phyloP scores from a whole-genome alignment of 2,888 invertebrate species.

The Dryococelus australis region DNA sequence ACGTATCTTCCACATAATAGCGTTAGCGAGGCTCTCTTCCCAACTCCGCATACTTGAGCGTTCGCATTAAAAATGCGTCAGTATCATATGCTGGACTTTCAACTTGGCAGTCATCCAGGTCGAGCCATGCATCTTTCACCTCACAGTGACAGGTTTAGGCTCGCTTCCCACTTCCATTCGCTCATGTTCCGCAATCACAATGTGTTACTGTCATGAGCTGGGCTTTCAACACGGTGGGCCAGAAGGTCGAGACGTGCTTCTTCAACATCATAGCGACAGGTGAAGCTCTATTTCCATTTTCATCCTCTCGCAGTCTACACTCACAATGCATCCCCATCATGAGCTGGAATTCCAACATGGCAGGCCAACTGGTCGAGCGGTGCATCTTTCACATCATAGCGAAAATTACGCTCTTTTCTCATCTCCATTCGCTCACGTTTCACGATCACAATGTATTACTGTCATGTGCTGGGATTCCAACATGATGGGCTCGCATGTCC shows the following conservation, averaged over 20 bases:
- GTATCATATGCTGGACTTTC: slow-evolving; percentile 78
- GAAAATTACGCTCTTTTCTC: slow-evolving; percentile 66
- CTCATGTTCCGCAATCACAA: no score
- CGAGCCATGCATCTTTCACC: slow-evolving; percentile 88
- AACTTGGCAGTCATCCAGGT: slow-evolving; percentile 68
- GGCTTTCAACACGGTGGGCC: slow-evolving; percentile 59
- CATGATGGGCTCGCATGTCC: no score
- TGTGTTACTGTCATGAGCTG: slow-evolving; percentile 71
- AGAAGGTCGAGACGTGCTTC: no score
- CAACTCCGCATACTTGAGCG: no score
- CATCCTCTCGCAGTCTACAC: slow-evolving; percentile 36
- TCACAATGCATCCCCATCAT: slow-evolving; percentile 89
- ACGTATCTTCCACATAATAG: slow-evolving; percentile 90
- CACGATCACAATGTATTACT: no score
- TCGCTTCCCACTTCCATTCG: background rate
- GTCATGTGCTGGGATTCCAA: no score
- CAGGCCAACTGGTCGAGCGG: slow-evolving; percentile 84
- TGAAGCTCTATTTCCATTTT: slow-evolving; percentile 53
- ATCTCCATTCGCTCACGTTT: background rate
- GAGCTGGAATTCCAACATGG: slow-evolving; percentile 82
- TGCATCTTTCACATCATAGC: slow-evolving; percentile 93
- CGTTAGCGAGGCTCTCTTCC: slow-evolving; percentile 69
- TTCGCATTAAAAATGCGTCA: slow-evolving; percentile 65
- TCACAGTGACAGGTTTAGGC: slow-evolving; percentile 84
- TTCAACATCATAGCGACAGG: slow-evolving; percentile 68